Conservation (phyloP, 2,113 vertebrate genomes). For the Mesembrinibis cayennensis region DNA sequence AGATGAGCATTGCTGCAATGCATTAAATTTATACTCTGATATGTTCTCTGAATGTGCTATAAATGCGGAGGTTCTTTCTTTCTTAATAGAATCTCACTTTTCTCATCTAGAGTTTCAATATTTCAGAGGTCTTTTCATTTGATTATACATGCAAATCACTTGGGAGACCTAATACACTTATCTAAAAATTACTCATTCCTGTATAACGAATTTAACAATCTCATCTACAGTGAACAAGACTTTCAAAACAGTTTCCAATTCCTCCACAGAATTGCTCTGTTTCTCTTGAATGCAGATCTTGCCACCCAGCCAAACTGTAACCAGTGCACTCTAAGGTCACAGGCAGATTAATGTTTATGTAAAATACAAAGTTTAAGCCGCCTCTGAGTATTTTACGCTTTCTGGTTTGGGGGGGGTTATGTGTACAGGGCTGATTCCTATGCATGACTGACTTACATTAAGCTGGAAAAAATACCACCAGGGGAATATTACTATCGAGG, state of each 20-base stretch:
- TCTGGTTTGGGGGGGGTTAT: background rate
- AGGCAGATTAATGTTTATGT: background rate
- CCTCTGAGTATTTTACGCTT: background rate
- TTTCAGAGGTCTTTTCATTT: conserved; percentile 59
- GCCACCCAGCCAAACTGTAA: background rate
- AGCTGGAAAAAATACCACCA: background rate
- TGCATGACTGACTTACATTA: background rate
- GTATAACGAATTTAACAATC: conserved; percentile 48
- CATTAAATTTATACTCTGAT: conserved; percentile 61
- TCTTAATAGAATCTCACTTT: conserved; percentile 69
- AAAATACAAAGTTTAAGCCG: background rate
- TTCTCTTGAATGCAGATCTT: background rate
- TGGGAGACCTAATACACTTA: conserved; percentile 57
- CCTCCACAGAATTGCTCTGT: background rate
- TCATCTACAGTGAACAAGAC: conserved; percentile 37
- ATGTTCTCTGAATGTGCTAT: conserved; percentile 51
- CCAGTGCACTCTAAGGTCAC: background rate
- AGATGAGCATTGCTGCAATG: conserved; percentile 65
- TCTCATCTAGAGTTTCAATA: conserved; percentile 62
- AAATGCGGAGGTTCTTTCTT: conserved; percentile 65
- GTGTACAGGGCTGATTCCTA: background rate
- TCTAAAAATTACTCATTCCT: conserved; percentile 64
- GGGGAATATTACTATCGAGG: background rate
- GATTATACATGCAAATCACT: conserved; percentile 69
- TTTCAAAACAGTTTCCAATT: background rate